A percentile compares a stretch with the other conserved stretches of the same genome.
These are phyloP conservation scores for Pteria penguin DNA, from an alignment of 2,888 invertebrate genomes.

Conservation along the genomic window DNA sequence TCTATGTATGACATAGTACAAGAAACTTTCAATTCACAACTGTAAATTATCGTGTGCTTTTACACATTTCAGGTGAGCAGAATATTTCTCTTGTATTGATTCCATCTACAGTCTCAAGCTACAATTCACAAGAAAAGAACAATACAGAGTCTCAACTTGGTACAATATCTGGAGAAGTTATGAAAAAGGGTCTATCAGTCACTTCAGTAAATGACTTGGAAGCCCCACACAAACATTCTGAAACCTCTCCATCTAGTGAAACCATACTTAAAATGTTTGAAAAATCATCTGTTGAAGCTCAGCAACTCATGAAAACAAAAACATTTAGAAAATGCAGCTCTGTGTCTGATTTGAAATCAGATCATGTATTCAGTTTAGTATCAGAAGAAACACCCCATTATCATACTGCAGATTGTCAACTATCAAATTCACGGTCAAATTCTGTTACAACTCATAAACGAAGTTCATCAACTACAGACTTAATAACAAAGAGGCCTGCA, in stretches of 20 bases:
- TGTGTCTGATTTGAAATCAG: too few species aligned
- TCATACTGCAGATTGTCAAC: neutral
- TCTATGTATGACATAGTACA: too few species aligned
- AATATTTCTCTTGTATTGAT: neutral
- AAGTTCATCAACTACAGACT: neutral
- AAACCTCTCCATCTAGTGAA: neutral
- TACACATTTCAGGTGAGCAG: neutral
- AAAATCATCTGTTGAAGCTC: neutral
- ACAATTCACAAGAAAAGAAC: neutral
- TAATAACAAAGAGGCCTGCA: neutral
- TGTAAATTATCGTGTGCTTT: too few species aligned
- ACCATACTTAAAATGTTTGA: neutral
- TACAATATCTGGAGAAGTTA: neutral
- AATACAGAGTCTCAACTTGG: neutral
- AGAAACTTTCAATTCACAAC: too few species aligned
- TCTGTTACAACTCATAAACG: neutral
- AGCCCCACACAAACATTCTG: neutral
- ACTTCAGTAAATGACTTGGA: neutral
- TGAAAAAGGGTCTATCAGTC: neutral
- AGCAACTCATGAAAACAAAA: too few species aligned
- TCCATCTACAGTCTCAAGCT: neutral
- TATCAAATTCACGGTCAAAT: neutral
- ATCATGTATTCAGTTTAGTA: too few species aligned
- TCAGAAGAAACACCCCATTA: neutral
- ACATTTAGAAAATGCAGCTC: too few species aligned